These are phyloP conservation scores for Globodera ellingtonae DNA, from an alignment of 1,140 invertebrate genomes.

Conservation along the genomic window DNA sequence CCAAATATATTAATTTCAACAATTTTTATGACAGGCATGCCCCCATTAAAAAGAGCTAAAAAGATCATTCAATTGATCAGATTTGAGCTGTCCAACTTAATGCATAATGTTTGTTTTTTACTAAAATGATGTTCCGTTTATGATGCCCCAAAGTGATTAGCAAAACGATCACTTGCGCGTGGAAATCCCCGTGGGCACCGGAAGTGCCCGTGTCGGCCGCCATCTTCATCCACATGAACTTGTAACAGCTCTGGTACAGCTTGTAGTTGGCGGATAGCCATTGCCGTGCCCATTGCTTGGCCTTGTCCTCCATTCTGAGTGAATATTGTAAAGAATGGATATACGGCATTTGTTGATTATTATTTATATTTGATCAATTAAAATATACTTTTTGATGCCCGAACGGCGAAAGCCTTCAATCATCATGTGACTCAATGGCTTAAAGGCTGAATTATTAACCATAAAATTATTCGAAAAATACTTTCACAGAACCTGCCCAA, in stretches of 20 bases:
- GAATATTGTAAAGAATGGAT: neutral
- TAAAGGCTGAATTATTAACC: neutral
- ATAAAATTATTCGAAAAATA: neutral
- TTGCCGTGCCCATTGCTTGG: conserved; percentile 10
- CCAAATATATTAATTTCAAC: too few species aligned
- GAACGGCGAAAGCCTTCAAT: conserved; percentile 12
- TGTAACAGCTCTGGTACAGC: conserved; percentile 7
- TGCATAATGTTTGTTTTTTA: too few species aligned
- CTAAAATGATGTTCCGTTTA: too few species aligned
- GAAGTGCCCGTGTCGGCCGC: neutral
- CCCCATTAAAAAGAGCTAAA: too few species aligned
- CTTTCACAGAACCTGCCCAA: too few species aligned
- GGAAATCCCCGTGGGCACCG: too few species aligned
- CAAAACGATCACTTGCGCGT: too few species aligned
- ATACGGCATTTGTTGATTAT: neutral
- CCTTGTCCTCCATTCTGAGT: conserved; percentile 19
- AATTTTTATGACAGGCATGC: too few species aligned
- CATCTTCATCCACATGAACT: conserved; percentile 26
- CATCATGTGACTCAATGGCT: conserved; percentile 17
- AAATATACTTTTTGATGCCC: conserved; percentile 7
- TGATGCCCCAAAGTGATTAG: too few species aligned
- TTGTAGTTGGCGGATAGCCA: conserved; percentile 29
- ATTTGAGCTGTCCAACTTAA: too few species aligned
- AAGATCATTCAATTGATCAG: too few species aligned
- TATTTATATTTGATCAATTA: neutral